Conservation (phyloP, 2,113 vertebrate genomes). For the Bettongia penicillata region DNA sequence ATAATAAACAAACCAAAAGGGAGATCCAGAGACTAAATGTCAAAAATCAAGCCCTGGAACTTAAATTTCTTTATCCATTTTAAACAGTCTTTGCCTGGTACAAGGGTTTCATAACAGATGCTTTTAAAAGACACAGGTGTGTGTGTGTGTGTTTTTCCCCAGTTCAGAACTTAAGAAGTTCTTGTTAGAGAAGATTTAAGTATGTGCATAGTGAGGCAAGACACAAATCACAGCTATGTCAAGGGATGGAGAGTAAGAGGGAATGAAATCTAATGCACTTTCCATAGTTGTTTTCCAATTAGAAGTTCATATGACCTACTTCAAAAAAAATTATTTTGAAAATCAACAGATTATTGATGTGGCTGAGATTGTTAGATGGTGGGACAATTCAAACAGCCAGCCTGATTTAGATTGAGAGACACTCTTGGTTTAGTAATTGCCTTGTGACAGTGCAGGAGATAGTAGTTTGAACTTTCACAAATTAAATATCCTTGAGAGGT, state of each 20-base stretch:
- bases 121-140: conserved; percentile 23
- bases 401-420: neutral
- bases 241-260: neutral
- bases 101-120: neutral
- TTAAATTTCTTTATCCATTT: neutral
- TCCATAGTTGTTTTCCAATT: conserved; percentile 8
- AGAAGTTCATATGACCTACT: conserved; percentile 7
- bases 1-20: neutral
- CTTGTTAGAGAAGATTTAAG: conserved; percentile 34
- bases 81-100: neutral
- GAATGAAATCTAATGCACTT: conserved; percentile 2
- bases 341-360: conserved; percentile 22
- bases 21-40: neutral
- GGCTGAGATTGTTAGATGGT: neutral
- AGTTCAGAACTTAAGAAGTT: conserved; percentile 9
- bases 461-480: neutral
- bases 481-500: conserved; percentile 11
- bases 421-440: neutral
- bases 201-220: neutral
- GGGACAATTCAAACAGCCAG: conserved; percentile 30
- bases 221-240: neutral
- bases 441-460: neutral
- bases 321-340: conserved; percentile 33
- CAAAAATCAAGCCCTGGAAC: conserved; percentile 11
- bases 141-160: conserved; percentile 2